Evolutionary conservation across 2,888 invertebrate genomes (phyloP).

Genomic region (Diabrotica balteata): DNA sequence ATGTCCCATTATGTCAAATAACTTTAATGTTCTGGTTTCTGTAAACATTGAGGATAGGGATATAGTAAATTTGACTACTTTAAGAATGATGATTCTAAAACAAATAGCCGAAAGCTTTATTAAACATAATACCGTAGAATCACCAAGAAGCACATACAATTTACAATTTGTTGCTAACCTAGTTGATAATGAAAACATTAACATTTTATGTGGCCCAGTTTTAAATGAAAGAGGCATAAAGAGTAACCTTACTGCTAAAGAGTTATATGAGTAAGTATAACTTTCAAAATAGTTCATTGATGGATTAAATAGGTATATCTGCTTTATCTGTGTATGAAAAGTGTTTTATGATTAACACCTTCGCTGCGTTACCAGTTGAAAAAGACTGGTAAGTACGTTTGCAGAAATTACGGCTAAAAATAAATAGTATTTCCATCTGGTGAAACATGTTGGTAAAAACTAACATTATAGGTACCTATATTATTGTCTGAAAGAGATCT

Average conservation of each 20-base stretch:
- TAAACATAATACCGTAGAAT: conserved; percentile 48
- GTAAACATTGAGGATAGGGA: conserved; percentile 45
- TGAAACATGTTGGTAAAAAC: no score
- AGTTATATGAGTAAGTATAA: conserved; percentile 64
- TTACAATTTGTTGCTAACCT: conserved; percentile 20
- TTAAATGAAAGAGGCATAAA: conserved; percentile 66
- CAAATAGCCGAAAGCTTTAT: conserved; percentile 56
- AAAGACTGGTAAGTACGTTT: no score
- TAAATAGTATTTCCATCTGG: no score
- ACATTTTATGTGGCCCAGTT: conserved; percentile 68
- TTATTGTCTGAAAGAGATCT: no score
- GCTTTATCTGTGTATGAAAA: no score
- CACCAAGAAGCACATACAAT: conserved; percentile 43
- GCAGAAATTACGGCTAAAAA: no score
- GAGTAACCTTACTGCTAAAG: conserved; percentile 59
- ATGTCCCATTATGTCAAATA: conserved; percentile 33
- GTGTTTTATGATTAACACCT: no score
- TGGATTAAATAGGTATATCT: no score
- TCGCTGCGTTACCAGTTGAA: no score
- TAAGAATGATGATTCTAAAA: conserved; percentile 57
- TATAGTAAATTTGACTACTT: conserved; percentile 53
- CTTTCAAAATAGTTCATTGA: background rate
- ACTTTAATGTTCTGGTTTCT: conserved; percentile 43
- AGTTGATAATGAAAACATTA: conserved; percentile 54
- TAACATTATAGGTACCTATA: no score